Base-by-base conservation (phyloP, 2,113 vertebrate genomes). In the Hucho hucho region DNA sequence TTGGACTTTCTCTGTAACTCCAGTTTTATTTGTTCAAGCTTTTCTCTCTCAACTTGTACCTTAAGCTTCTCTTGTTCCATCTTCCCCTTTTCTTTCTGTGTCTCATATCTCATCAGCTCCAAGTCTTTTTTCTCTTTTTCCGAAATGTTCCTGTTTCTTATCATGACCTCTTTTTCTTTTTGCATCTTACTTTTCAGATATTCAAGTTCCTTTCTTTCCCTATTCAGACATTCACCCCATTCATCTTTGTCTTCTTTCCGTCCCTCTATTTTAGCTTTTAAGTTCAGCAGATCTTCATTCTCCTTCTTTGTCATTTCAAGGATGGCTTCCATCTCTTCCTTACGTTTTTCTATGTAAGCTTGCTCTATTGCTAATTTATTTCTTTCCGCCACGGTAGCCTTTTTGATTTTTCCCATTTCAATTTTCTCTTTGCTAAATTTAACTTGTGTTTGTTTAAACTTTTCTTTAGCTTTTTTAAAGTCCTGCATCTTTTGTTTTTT, bases 81-180 rank as follows among this genome's bases (percentile, higher is more conserved):
- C 26, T 32, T 3, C 24, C 12, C 25, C 14, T 67, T 72, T 43
- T 72, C 59, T 32, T 26, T 63, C 13, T 59, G 28, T 1, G 64
- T 61, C 6, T 79, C 63, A 22, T 1, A 18, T 37, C 64, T 26
- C 13, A 75, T 53, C 46, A 65, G 11, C 22, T 75, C 73, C 61
- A 79, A 7, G 14, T 72, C 32, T 4, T 72, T 26, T 43, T 20
- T 65, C 18, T 79, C 78, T 75, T 18, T 32, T 47, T 79, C 68
- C 2, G 67, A 13, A 6, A 61, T 32, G 9, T 61, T 24, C 32
- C 22, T 70, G 4, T 75, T 20, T 14, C 16, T 58, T 59, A 70
- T 14, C 1, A 71, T 67, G 9, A 65, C 78, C 28, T 13, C 20
- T 43, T 58, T 75, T n/a, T 58, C 28, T 63, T 75, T 43, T 43